These are phyloP conservation scores for Horisme vitalbata DNA, from an alignment of 2,888 invertebrate genomes.

Conservation along the genomic window DNA sequence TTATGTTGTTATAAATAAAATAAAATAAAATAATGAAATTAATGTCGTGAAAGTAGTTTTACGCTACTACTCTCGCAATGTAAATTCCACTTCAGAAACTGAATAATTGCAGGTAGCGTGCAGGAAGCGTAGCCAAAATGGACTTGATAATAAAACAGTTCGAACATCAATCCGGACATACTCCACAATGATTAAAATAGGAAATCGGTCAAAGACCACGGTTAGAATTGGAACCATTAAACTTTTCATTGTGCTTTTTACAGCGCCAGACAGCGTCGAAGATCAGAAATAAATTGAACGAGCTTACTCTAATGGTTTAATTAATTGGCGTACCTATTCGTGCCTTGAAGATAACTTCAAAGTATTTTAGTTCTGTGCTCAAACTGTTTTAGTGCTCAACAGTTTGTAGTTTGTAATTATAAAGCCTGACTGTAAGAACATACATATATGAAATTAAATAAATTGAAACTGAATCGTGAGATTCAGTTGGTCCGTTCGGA, in stretches of 20 bases:
- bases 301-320: conserved; percentile 23
- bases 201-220: conserved; percentile 54
- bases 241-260: conserved; percentile 30
- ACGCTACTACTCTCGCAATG: too few relatives aligned
- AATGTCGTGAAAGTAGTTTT: too few relatives aligned
- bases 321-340: conserved; percentile 19
- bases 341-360: conserved; percentile 2
- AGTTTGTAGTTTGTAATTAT: too few relatives aligned
- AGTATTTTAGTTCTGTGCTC: conserved; percentile 2
- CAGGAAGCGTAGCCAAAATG: conserved; percentile 27
- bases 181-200: conserved; percentile 46
- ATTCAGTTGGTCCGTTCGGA: too few relatives aligned
- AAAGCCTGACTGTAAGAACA: too few relatives aligned
- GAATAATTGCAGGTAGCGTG: conserved; percentile 16
- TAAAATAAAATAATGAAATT: too few relatives aligned
- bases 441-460: too few relatives aligned
- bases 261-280: conserved; percentile 20
- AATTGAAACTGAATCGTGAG: too few relatives aligned
- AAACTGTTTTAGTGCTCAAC: too few relatives aligned
- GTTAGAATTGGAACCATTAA: conserved; percentile 28
- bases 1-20: too few relatives aligned
- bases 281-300: conserved; percentile 25
- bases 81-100: conserved; percentile 3
- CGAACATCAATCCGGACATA: conserved; percentile 35
- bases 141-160: conserved; percentile 29